Conservation (phyloP, 2,113 vertebrate species). For the Apaloderma vittatum region DNA sequence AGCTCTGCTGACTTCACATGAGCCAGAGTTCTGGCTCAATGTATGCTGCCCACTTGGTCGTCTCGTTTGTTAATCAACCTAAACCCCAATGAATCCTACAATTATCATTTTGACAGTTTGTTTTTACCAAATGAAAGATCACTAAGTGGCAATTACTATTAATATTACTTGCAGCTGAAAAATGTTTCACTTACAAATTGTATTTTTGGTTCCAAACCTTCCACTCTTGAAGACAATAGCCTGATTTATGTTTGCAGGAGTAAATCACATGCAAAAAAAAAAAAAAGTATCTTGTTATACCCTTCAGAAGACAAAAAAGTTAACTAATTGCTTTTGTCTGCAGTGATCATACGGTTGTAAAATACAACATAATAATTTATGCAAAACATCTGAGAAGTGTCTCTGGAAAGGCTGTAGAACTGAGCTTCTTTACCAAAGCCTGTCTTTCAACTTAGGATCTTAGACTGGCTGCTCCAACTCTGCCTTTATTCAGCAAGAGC, state of each 20-base stretch:
- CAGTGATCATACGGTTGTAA: background rate
- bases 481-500: background rate
- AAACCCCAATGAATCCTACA: conserved; percentile 42
- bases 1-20: background rate
- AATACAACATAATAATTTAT: background rate
- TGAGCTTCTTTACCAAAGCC: background rate
- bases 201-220: conserved; percentile 24
- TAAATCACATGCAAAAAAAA: background rate
- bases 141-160: conserved; percentile 41
- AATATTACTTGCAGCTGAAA: conserved; percentile 23
- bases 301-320: background rate
- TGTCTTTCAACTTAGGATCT: background rate
- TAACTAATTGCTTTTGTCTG: background rate
- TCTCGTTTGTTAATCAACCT: conserved; percentile 18
- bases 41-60: background rate
- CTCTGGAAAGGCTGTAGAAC: background rate
- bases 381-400: background rate
- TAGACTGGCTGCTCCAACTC: background rate
- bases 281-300: background rate
- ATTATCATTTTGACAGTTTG: conserved; percentile 52
- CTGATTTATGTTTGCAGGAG: background rate
- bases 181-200: background rate
- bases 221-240: background rate
- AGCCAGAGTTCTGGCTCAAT: background rate
- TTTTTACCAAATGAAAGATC: conserved; percentile 34